A percentile compares a stretch with the other conserved stretches of the same genome.
Evolutionary conservation across 2,888 invertebrate species (phyloP).

Genomic region (Steromphala cineraria): DNA sequence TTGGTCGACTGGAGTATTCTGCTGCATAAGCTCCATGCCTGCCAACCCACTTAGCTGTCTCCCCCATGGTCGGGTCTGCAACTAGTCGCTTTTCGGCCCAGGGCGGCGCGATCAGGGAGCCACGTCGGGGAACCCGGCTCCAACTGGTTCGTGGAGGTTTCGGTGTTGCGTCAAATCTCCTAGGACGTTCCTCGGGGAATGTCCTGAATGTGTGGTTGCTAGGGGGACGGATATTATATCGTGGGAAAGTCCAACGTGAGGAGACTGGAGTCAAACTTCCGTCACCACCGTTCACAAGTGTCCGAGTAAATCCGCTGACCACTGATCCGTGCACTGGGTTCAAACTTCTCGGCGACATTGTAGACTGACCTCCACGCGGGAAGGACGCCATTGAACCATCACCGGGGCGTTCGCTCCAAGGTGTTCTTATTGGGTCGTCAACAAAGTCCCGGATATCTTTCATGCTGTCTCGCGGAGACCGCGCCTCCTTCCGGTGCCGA

Average conservation of each 20-base stretch:
- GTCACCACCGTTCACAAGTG: not conserved
- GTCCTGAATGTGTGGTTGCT: not conserved
- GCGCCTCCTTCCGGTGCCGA: not conserved
- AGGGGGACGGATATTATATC: not conserved
- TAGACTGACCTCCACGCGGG: not conserved
- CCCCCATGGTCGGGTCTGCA: not conserved
- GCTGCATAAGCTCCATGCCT: not conserved
- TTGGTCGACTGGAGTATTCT: not conserved
- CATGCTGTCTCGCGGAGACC: not conserved
- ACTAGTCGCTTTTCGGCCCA: not conserved
- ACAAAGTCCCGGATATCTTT: not conserved
- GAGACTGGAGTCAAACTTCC: not conserved
- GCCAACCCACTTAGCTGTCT: not conserved
- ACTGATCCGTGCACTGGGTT: not conserved
- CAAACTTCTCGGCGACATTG: not conserved
- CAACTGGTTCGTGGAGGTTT: not conserved
- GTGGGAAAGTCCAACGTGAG: not conserved
- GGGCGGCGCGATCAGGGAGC: not conserved
- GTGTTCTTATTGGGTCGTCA: not conserved
- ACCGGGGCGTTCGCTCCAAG: not conserved
- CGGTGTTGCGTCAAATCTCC: not conserved
- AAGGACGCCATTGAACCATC: not conserved
- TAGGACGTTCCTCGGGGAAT: not conserved
- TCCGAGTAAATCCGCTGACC: not conserved
- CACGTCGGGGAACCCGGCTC: not conserved